Conservation (phyloP, 2,888 invertebrate species). For the Laspeyria flexula region DNA sequence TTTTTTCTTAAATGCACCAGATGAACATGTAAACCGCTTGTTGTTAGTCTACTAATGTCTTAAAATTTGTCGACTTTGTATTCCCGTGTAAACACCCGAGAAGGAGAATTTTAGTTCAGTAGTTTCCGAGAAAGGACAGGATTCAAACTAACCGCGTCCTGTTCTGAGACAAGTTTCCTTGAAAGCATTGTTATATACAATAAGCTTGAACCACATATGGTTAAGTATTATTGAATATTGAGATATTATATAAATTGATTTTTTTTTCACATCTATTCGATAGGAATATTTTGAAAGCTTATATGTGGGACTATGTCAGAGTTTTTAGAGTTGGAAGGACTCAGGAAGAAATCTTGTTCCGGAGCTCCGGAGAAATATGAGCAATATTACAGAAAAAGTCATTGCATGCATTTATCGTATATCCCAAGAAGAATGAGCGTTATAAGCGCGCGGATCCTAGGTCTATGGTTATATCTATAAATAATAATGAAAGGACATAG, state of each 20-base stretch:
- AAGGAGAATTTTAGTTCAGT: constrained; percentile 70
- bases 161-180: constrained; percentile 37
- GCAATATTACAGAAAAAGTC: too few relatives aligned
- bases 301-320: too few relatives aligned
- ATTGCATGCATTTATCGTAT: too few relatives aligned
- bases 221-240: not conserved
- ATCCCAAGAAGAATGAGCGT: too few relatives aligned
- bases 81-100: constrained; percentile 57
- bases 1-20: not conserved
- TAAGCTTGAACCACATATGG: not conserved
- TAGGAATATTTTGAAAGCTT: too few relatives aligned
- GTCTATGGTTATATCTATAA: too few relatives aligned
- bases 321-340: too few relatives aligned
- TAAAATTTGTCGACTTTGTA: constrained; percentile 49
- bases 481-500: too few relatives aligned
- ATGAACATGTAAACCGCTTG: not conserved
- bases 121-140: constrained; percentile 76
- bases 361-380: too few relatives aligned
- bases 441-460: too few relatives aligned
- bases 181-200: constrained; percentile 1
- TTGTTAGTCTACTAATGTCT: constrained; percentile 20
- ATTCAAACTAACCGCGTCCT: constrained; percentile 48
- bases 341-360: too few relatives aligned
- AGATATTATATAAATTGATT: not conserved
- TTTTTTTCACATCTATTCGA: too few relatives aligned